Percentiles rank a stretch among this genome's conserved stretches.
Conservation (phyloP, 1,140 invertebrate genomes). For the Platyscapa corneri region DNA sequence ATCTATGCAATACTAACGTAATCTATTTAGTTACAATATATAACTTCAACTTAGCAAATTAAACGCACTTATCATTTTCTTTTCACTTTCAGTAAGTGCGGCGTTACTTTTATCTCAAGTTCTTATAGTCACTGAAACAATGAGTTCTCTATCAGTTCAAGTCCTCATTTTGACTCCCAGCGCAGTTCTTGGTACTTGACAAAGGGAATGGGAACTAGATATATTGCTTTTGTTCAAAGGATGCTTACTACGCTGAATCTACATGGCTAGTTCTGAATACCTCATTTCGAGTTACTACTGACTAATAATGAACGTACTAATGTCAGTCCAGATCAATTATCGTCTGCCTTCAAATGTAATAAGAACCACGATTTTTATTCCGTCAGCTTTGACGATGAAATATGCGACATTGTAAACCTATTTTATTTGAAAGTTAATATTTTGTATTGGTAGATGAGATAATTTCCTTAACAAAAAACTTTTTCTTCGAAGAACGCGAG, state of each 20-base stretch:
- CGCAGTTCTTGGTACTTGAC: conserved; percentile 40
- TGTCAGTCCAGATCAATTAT: conserved; percentile 29
- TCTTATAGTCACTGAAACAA: conserved; percentile 10
- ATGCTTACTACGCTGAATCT: conserved; percentile 12
- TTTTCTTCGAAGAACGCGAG: too few species aligned
- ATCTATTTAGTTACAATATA: background rate
- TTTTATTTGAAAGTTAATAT: too few species aligned
- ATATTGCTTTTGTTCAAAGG: conserved; percentile 52
- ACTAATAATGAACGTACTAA: conserved; percentile 44
- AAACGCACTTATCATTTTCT: background rate
- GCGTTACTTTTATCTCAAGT: conserved; percentile 10
- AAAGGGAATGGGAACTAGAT: conserved; percentile 36
- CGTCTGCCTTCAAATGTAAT: background rate
- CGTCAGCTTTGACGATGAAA: background rate
- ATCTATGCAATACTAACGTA: background rate
- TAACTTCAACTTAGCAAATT: background rate
- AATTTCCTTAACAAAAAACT: too few species aligned
- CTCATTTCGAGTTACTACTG: conserved; percentile 25
- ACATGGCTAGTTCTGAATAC: conserved; percentile 20
- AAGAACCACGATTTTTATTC: background rate
- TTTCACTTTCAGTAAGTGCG: background rate
- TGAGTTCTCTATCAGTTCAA: conserved; percentile 27
- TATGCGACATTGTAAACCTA: too few species aligned
- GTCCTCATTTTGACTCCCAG: conserved; percentile 20
- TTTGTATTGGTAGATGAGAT: too few species aligned